Base-by-base conservation (phyloP, 2,888 invertebrate genomes). In the Sycophila texana region DNA sequence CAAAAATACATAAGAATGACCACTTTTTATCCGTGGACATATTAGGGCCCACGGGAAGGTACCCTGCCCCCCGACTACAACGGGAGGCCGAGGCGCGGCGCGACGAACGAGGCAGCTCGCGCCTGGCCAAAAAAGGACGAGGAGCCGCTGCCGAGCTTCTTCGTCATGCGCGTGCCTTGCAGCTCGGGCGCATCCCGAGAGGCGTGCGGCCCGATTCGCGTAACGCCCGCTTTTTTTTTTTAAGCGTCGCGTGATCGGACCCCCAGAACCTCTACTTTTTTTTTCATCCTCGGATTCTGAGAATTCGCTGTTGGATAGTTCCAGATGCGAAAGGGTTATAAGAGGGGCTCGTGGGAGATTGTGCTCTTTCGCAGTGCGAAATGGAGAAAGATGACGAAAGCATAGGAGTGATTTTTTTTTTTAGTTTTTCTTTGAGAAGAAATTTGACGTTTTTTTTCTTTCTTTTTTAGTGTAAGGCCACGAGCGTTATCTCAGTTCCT, bases 121-220 rank as follows among this genome's bases (percentile, higher is more conserved):
- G 65, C 53, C 63, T 70, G 60, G 65, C 79, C 71, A 79, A 79
- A 79, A 79, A 79, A 79, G 79, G 74, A 79, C 71, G 79, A 79
- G 65, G 51, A 57, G 47, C 13, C 53, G 55, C 20, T 7, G 30
- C 20, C 67, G 30, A 4, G 39, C 39, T 39, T 39, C 47, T 14
- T 3, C 39, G 20, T 0, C 60, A 55, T 22, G 60, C 10, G 39
- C 72, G 58, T 20, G n/a, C 60, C 20, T 39, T 63, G 63, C 61
- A 63, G 26, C 39, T 63, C 30, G 14, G 10, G 53, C 53, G 53
- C 61, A 2, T 7, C n/a, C 10, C 39, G 4, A 20, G 60, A 60
- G 60, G 22, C 61, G 14, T 30, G 20, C 20, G 26, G 26, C 26
- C 26, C 26, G 26, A 39, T 39, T 39, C 5, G 39, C 39, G 39